Evolutionary conservation across 2,888 invertebrate genomes (phyloP).

Genomic region (Achlya flavicornis): DNA sequence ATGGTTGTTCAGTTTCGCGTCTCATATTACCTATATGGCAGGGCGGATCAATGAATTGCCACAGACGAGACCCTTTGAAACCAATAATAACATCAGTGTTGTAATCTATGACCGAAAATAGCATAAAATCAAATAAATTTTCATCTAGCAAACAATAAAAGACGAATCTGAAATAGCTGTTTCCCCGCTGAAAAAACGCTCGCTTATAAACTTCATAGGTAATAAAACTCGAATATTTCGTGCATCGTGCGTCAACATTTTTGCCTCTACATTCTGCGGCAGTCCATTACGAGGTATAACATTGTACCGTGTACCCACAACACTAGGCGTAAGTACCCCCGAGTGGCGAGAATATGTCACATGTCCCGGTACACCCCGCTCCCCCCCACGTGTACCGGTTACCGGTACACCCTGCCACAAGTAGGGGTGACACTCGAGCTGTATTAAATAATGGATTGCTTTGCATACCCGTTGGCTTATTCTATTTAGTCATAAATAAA

Average conservation of each 20-base stretch:
- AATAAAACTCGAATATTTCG: background rate
- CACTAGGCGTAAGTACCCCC: slow-evolving; percentile 67
- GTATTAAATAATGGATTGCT: slow-evolving; percentile 70
- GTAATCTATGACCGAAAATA: too few species aligned
- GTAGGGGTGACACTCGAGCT: slow-evolving; percentile 47
- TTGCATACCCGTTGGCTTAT: slow-evolving; percentile 54
- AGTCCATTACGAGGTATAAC: slow-evolving; percentile 58
- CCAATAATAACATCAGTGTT: too few species aligned
- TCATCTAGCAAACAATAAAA: too few species aligned
- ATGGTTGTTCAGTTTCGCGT: too few species aligned
- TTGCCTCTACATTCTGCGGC: slow-evolving; percentile 47
- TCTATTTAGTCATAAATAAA: slow-evolving; percentile 41
- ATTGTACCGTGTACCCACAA: slow-evolving; percentile 50
- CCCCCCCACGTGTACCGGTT: slow-evolving; percentile 22
- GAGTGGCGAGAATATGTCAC: slow-evolving; percentile 76
- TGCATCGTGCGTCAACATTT: slow-evolving; percentile 1
- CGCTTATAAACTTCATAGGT: too few species aligned
- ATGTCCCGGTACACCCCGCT: slow-evolving; percentile 55
- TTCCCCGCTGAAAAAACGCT: too few species aligned
- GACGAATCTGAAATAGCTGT: too few species aligned
- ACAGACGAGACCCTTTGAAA: too few species aligned
- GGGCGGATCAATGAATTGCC: too few species aligned
- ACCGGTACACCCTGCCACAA: slow-evolving; percentile 14
- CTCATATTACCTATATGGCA: too few species aligned
- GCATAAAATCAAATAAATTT: too few species aligned